These are phyloP conservation scores for Meta bourneti DNA, from an alignment of 2,888 invertebrate species.

Conservation along the genomic window DNA sequence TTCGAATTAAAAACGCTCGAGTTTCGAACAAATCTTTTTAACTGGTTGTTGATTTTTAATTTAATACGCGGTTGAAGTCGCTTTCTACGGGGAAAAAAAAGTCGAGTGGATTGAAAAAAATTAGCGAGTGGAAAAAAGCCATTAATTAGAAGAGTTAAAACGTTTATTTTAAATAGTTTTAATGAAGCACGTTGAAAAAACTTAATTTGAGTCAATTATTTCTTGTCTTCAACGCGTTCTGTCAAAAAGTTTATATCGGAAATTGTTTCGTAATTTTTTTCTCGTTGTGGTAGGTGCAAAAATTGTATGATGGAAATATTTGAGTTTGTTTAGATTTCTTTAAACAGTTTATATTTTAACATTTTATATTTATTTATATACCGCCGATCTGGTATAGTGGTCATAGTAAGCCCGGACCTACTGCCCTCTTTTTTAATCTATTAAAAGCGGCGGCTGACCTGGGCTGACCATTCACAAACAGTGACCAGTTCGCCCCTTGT, in stretches of 20 bases:
- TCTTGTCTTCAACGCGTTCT: not conserved
- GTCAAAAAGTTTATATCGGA: not conserved
- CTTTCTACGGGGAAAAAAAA: conserved; percentile 4
- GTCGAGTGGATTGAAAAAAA: conserved; percentile 6
- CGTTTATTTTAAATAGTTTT: conserved; percentile 43
- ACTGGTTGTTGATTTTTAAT: conserved; percentile 27
- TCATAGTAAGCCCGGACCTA: no score
- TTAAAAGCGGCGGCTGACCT: no score
- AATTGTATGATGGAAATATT: no score
- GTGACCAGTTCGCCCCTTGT: no score
- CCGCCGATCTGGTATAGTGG: no score
- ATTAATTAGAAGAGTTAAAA: conserved; percentile 58
- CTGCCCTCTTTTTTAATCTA: no score
- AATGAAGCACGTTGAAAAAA: conserved; percentile 10
- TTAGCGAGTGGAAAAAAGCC: conserved; percentile 9
- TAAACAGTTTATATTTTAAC: no score
- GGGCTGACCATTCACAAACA: no score
- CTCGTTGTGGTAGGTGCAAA: no score
- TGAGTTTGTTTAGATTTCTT: no score
- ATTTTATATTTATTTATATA: no score
- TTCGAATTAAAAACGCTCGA: conserved; percentile 43
- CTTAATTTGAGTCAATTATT: not conserved
- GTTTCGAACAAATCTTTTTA: conserved; percentile 26
- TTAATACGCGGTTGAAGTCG: conserved; percentile 35
- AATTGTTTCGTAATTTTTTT: not conserved